phyloP scores from a whole-genome alignment of 2,888 invertebrate genomes.

The Parnassius smintheus region DNA sequence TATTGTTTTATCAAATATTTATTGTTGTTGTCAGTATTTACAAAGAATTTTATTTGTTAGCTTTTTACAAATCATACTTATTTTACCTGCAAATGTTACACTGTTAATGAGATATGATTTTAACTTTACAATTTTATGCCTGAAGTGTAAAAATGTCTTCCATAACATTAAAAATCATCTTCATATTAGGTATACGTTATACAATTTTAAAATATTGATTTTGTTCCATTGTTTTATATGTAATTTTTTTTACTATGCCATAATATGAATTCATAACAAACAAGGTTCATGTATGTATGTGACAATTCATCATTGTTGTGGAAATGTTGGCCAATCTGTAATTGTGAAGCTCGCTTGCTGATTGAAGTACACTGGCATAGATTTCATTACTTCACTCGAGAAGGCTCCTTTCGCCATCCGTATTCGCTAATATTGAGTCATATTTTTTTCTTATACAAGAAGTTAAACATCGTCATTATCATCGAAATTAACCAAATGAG shows the following conservation, averaged over 20 bases:
- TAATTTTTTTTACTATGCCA: no score
- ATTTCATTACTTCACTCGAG: no score
- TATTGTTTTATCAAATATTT: slow-evolving; percentile 28
- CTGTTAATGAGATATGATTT: slow-evolving; percentile 36
- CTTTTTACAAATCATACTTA: slow-evolving; percentile 31
- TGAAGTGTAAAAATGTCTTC: slow-evolving; percentile 61
- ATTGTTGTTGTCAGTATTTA: slow-evolving; percentile 34
- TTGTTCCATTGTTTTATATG: slow-evolving; percentile 32
- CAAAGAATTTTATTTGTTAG: slow-evolving; percentile 29
- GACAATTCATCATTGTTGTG: no score
- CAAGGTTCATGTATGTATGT: slow-evolving; percentile 21
- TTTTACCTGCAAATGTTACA: slow-evolving; percentile 36
- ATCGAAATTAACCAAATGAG: no score
- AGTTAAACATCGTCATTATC: no score
- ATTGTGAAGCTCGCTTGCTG: no score
- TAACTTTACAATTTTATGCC: slow-evolving; percentile 28
- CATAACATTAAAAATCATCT: slow-evolving; percentile 41
- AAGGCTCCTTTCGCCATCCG: no score
- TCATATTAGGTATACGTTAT: slow-evolving; percentile 33
- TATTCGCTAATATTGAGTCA: neutral
- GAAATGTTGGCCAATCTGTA: no score
- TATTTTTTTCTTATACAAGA: neutral
- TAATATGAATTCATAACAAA: slow-evolving; percentile 26
- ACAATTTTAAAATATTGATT: slow-evolving; percentile 67
- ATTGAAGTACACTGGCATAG: no score